Percentiles rank a stretch among this genome's conserved stretches.
Conservation (phyloP, 2,888 invertebrate genomes). For the Heteromyza rotundicornis region DNA sequence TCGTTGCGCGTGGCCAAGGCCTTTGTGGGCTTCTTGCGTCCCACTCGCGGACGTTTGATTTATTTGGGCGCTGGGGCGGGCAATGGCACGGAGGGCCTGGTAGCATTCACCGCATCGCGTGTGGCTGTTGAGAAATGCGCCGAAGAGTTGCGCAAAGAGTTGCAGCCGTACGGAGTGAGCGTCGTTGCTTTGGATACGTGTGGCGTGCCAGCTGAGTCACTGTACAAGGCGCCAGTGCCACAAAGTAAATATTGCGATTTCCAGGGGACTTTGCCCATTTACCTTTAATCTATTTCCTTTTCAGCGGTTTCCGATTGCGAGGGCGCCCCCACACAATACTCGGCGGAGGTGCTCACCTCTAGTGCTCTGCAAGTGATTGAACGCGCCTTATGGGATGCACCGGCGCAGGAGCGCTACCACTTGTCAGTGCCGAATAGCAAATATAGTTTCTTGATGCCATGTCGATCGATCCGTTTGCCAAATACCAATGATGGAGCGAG, state of each 20-base stretch:
- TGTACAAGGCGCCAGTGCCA: conserved; percentile 71
- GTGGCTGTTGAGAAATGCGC: conserved; percentile 84
- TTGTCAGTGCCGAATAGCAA: conserved; percentile 57
- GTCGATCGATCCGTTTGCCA: conserved; percentile 58
- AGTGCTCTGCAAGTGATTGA: conserved; percentile 69
- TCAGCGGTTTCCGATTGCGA: conserved; percentile 60
- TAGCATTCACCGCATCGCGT: conserved; percentile 69
- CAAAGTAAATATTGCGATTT: conserved; percentile 56
- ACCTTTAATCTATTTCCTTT: too few relatives aligned
- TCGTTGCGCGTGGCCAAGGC: conserved; percentile 76
- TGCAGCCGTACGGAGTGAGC: conserved; percentile 74
- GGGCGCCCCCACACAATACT: conserved; percentile 71
- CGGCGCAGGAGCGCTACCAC: conserved; percentile 65
- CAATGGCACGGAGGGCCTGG: conserved; percentile 63
- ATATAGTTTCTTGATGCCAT: conserved; percentile 62
- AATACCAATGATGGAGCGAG: conserved; percentile 28
- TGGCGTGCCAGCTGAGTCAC: conserved; percentile 69
- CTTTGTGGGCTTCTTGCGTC: conserved; percentile 75
- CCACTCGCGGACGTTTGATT: conserved; percentile 71
- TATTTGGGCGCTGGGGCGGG: conserved; percentile 63
- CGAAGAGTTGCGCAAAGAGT: conserved; percentile 72
- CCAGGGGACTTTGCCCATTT: neutral
- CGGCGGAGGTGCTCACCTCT: conserved; percentile 69
- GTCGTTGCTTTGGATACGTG: conserved; percentile 79
- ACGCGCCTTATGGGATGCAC: conserved; percentile 68